phyloP scores from a whole-genome alignment of 2,888 invertebrate genomes.

The Lasioglossum marginatum region DNA sequence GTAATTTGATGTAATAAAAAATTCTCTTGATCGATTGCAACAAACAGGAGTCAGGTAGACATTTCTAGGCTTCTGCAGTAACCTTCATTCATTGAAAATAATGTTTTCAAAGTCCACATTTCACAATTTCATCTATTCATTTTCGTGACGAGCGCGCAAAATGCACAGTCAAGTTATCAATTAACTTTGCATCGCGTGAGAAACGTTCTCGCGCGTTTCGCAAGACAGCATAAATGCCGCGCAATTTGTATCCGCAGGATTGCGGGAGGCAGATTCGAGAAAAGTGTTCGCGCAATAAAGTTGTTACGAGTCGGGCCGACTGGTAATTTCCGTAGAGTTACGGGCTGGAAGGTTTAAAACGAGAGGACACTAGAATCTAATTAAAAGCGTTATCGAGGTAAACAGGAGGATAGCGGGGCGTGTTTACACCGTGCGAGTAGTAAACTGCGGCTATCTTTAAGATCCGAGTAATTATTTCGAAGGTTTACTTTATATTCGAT shows the following conservation, averaged over 20 bases:
- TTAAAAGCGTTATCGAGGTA: slow-evolving; percentile 14
- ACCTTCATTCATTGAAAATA: not conserved
- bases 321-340: not conserved
- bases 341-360: not conserved
- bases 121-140: not conserved
- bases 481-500: slow-evolving; percentile 26
- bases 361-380: slow-evolving; percentile 9
- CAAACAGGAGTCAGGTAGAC: too few species aligned
- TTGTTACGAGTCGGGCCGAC: slow-evolving; percentile 9
- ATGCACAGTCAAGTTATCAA: not conserved
- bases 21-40: not conserved
- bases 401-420: not conserved
- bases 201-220: not conserved
- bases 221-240: not conserved
- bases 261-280: slow-evolving; percentile 4
- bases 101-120: not conserved
- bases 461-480: slow-evolving; percentile 24
- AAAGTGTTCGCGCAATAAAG: slow-evolving; percentile 15
- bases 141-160: not conserved
- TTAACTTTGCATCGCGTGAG: not conserved
- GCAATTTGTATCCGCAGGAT: not conserved
- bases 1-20: not conserved
- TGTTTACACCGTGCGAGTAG: slow-evolving; percentile 13
- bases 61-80: too few species aligned
- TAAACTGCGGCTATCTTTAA: slow-evolving; percentile 5